These are phyloP conservation scores for Neomorphus geoffroyi DNA, from an alignment of 2,797 vertebrate species.

Conservation along the genomic window DNA sequence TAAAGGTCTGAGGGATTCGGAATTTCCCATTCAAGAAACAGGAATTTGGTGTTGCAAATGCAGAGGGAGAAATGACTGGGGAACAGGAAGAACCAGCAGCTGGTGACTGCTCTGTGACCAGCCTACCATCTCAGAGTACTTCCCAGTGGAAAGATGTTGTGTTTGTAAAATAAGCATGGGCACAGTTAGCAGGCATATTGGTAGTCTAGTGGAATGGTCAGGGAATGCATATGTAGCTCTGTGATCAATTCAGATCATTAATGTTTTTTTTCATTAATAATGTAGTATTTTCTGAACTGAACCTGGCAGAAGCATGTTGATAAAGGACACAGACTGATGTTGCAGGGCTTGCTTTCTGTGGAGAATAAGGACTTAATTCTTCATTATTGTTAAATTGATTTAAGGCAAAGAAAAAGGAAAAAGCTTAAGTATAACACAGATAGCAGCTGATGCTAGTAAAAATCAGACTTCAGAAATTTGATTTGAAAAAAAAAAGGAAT, in stretches of 20 bases:
- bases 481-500: not conserved
- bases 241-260: not conserved
- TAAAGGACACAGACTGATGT: not conserved
- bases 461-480: not conserved
- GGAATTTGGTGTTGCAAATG: not conserved
- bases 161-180: not conserved
- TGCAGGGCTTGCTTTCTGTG: not conserved
- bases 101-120: not conserved
- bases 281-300: not conserved
- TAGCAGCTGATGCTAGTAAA: not conserved
- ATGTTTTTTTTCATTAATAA: not conserved
- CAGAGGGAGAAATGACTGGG: not conserved
- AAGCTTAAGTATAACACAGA: not conserved
- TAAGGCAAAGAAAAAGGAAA: not conserved
- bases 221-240: not conserved
- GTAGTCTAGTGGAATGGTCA: not conserved
- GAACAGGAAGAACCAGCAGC: not conserved
- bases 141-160: not conserved
- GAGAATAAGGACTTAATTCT: not conserved
- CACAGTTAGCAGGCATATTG: not conserved
- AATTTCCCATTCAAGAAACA: not conserved
- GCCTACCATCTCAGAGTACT: accelerated
- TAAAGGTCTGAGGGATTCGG: not conserved
- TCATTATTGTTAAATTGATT: not conserved
- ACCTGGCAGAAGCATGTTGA: not conserved